Percentiles rank a stretch among this genome's conserved stretches.
These are phyloP conservation scores for Pseudomyrmex sp. DNA, from an alignment of 1,140 invertebrate species.

Conservation along the genomic window DNA sequence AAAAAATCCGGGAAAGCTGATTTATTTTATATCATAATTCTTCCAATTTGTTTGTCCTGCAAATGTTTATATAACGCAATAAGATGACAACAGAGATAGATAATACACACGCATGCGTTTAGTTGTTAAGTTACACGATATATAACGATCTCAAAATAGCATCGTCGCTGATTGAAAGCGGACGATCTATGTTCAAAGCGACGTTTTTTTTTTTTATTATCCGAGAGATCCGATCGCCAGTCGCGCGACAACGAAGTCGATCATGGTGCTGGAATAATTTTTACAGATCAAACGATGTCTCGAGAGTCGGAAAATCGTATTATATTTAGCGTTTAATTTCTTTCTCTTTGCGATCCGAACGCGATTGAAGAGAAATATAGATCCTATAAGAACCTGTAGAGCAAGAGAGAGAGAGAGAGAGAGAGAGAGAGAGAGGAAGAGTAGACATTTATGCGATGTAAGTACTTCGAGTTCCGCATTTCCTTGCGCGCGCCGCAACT, in stretches of 20 bases:
- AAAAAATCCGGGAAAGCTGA: too few relatives aligned
- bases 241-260: background rate
- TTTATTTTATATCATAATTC: too few relatives aligned
- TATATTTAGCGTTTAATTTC: background rate
- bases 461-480: slow-evolving; percentile 8
- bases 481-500: background rate
- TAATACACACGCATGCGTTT: too few relatives aligned
- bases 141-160: too few relatives aligned
- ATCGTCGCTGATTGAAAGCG: too few relatives aligned
- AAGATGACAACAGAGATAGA: too few relatives aligned
- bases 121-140: too few relatives aligned
- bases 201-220: too few relatives aligned
- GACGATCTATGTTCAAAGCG: too few relatives aligned
- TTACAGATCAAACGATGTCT: background rate
- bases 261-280: slow-evolving; percentile 30
- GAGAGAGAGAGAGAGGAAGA: background rate
- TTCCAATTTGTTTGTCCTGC: too few relatives aligned
- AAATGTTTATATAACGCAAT: too few relatives aligned
- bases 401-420: background rate
- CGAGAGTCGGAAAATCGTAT: slow-evolving; percentile 6
- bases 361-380: background rate
- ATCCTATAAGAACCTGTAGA: background rate
- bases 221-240: too few relatives aligned
- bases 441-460: background rate
- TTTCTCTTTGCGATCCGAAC: background rate